These are phyloP conservation scores for Lipotes vexillifer DNA, from an alignment of 2,113 vertebrate species.

Conservation along the genomic window DNA sequence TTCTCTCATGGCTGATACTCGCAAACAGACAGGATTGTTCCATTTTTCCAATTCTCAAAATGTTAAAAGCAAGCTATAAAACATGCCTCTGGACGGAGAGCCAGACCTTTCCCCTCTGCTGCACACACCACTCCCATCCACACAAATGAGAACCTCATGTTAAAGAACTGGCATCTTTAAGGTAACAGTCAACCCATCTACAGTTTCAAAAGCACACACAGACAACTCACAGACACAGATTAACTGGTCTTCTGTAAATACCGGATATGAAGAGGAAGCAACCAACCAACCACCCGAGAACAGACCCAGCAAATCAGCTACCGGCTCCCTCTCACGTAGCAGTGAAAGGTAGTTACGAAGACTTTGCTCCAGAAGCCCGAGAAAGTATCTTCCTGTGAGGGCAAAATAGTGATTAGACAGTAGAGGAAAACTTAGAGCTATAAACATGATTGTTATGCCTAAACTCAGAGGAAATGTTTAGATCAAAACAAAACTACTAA, in stretches of 20 bases:
- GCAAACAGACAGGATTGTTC: conserved; percentile 36
- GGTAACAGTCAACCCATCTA: conserved; percentile 29
- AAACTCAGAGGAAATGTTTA: conserved; percentile 63
- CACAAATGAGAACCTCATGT: conserved; percentile 61
- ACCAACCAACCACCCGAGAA: background rate
- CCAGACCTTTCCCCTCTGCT: conserved; percentile 24
- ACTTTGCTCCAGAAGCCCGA: background rate
- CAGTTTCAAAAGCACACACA: background rate
- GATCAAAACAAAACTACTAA: conserved; percentile 69
- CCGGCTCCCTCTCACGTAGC: background rate
- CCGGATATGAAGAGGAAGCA: background rate
- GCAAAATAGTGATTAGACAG: conserved; percentile 75
- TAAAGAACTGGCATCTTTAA: conserved; percentile 18
- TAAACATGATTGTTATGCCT: conserved; percentile 54
- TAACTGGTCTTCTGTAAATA: conserved; percentile 48
- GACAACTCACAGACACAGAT: conserved; percentile 36
- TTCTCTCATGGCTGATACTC: conserved; percentile 6
- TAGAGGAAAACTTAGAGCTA: conserved; percentile 45
- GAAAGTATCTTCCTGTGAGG: background rate
- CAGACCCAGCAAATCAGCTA: background rate
- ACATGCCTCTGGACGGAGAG: background rate
- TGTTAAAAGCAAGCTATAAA: conserved; percentile 60
- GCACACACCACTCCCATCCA: background rate
- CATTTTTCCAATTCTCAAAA: conserved; percentile 49
- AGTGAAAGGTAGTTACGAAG: conserved; percentile 16